Percentiles rank a stretch among this genome's conserved stretches.
Evolutionary conservation across 2,888 invertebrate genomes (phyloP).

Genomic region (Sthenelais limicola): DNA sequence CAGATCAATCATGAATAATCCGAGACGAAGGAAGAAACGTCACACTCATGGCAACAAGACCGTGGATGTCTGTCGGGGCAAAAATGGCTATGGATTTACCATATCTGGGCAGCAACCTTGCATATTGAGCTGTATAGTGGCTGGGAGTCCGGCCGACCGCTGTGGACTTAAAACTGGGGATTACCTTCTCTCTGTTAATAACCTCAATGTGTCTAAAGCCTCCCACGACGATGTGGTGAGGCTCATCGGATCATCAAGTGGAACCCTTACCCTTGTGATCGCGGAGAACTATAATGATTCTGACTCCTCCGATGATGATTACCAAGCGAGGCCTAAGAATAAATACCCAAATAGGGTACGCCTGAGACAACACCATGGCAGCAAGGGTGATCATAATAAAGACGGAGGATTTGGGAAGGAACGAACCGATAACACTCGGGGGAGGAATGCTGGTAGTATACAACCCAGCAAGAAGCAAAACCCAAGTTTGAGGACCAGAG

Average conservation of each 20-base stretch:
- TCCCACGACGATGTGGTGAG: slow-evolving; percentile 95
- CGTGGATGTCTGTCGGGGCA: slow-evolving; percentile 87
- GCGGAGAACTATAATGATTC: slow-evolving; percentile 80
- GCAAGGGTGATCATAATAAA: background rate
- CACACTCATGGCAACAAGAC: slow-evolving; percentile 84
- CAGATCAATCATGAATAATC: slow-evolving; percentile 57
- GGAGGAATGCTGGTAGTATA: slow-evolving; percentile 9
- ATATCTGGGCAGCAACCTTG: slow-evolving; percentile 97
- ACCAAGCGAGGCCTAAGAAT: slow-evolving; percentile 61
- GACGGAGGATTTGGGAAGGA: slow-evolving; percentile 34
- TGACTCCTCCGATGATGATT: slow-evolving; percentile 84
- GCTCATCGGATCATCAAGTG: slow-evolving; percentile 89
- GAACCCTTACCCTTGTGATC: slow-evolving; percentile 67
- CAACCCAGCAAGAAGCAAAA: slow-evolving; percentile 13
- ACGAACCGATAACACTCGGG: slow-evolving; percentile 6
- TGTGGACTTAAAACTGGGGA: slow-evolving; percentile 94
- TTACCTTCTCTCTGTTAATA: slow-evolving; percentile 92
- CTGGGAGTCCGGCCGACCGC: slow-evolving; percentile 90
- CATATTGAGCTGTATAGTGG: slow-evolving; percentile 92
- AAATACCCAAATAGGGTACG: slow-evolving; percentile 66
- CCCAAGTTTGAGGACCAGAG: slow-evolving; percentile 14
- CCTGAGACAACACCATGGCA: slow-evolving; percentile 5
- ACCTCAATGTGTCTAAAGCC: slow-evolving; percentile 88
- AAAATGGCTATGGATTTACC: slow-evolving; percentile 96
- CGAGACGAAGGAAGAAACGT: slow-evolving; percentile 80